These are phyloP conservation scores for Ptychoptera contaminata DNA, from an alignment of 2,888 invertebrate genomes.

Conservation along the genomic window DNA sequence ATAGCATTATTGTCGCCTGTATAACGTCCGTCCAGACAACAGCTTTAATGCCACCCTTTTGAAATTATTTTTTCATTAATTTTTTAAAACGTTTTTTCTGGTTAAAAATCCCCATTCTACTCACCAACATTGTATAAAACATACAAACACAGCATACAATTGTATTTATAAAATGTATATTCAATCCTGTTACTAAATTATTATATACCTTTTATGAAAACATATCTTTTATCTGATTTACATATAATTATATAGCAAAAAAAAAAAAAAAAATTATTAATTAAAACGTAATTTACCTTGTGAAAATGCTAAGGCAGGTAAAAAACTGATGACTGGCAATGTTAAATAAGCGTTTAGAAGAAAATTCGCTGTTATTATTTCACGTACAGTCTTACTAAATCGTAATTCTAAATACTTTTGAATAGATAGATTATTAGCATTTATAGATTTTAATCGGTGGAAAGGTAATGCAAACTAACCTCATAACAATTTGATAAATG, in stretches of 20 bases:
- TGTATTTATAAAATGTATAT: conserved; percentile 36
- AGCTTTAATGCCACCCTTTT: conserved; percentile 34
- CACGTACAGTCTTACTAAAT: conserved; percentile 21
- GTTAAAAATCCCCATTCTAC: conserved; percentile 15
- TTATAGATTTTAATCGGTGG: too few species aligned
- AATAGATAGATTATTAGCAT: too few species aligned
- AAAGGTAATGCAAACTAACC: conserved; percentile 12
- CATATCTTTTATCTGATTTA: too few species aligned
- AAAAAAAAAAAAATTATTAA: too few species aligned
- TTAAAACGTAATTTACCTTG: conserved; percentile 18
- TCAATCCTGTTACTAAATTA: conserved; percentile 38
- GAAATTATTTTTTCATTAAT: too few species aligned
- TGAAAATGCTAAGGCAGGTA: conserved; percentile 25
- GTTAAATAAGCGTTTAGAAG: conserved; percentile 19
- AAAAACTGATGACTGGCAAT: conserved; percentile 24
- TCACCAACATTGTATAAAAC: conserved; percentile 41
- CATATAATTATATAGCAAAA: background rate
- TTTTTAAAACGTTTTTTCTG: too few species aligned
- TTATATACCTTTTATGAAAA: too few species aligned
- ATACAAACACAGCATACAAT: conserved; percentile 38
- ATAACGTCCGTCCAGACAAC: conserved; percentile 38
- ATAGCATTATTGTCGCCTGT: conserved; percentile 29
- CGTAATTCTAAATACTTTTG: conserved; percentile 25
- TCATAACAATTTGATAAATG: conserved; percentile 29
- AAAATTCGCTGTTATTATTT: conserved; percentile 22